Base-by-base conservation (phyloP, 2,113 vertebrate species). In the Scatophagus argus region DNA sequence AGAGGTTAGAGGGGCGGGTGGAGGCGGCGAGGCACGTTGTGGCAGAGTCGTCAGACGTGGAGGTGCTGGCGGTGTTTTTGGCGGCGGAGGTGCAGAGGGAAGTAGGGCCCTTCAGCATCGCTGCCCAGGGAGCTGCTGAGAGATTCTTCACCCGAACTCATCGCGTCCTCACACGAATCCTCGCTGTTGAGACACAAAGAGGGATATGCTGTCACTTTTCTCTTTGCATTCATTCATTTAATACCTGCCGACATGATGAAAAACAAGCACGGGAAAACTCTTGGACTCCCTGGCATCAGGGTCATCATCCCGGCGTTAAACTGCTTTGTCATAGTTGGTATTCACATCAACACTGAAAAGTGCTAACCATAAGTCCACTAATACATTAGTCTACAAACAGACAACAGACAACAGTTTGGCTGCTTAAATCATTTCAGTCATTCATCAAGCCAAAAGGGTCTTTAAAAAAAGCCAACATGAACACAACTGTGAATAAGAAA, bases 121-220 rank as follows among this genome's bases (percentile, higher is more conserved):
- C 96, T 95, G 0, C 93, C 93, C 75, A 96, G 94, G 44, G 96
- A 98, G 23, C 94, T 96, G 94, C 97, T 95, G 54, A 98, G 94
- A 73, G 95, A 95, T 90, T 99, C 97, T 82, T 99, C 97, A 13
- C 97, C 96, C 0, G 96, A 97, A 70, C 97, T 99, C 95, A 89
- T 86, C 39, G 95, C 92, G 43, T 99, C 98, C 92, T 98, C 98
- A 60, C 94, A 94, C 0, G 96, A 99, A 82, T 99, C 98, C 85
- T 99, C 98, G 51, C 98, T 99, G 82, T 32, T 32, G 62, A 27
- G 10, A 59, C 12, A 86, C 12, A 63, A 9, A 72, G 6, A 52
- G 23, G 32, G 29, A 43, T 0, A n/a, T 1, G 21, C 10, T 1
- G 56, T 83, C 29, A 38, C 12, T 21, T 54, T 7, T 3, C 52